Percentiles rank a stretch among this genome's conserved stretches.
These are phyloP conservation scores for Vanessa atalanta DNA, from an alignment of 1,140 invertebrate species.

Conservation along the genomic window DNA sequence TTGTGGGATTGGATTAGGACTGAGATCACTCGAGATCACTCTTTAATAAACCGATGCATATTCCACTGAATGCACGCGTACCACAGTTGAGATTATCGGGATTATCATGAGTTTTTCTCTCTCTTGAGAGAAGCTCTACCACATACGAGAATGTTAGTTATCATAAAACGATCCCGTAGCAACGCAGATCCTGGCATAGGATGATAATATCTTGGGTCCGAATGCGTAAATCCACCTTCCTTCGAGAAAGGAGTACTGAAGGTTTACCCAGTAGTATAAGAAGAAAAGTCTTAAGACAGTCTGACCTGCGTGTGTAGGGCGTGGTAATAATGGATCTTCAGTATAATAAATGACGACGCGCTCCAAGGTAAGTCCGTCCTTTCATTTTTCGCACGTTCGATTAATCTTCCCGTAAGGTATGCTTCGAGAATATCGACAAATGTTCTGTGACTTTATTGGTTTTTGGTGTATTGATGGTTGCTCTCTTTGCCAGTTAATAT, in stretches of 20 bases:
- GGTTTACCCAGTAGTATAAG: background rate
- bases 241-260: background rate
- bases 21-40: too few species aligned
- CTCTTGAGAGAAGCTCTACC: too few species aligned
- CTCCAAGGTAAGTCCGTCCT: constrained; percentile 32
- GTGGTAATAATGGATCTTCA: constrained; percentile 25
- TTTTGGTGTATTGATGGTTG: constrained; percentile 34
- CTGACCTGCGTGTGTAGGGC: constrained; percentile 13
- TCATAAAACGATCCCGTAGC: too few species aligned
- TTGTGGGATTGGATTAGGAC: too few species aligned
- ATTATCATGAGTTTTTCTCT: too few species aligned
- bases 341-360: constrained; percentile 31
- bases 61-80: too few species aligned
- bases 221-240: background rate
- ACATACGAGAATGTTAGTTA: too few species aligned
- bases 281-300: constrained; percentile 4
- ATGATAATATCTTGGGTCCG: too few species aligned
- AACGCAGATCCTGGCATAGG: too few species aligned
- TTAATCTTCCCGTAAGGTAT: constrained; percentile 38
- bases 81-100: too few species aligned
- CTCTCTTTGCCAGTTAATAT: constrained; percentile 14
- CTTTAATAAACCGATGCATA: too few species aligned
- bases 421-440: constrained; percentile 37
- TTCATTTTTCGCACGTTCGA: constrained; percentile 39
- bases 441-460: constrained; percentile 37